Conservation (phyloP, 2,888 invertebrate genomes). For the Drosophila neoperkinsi region DNA sequence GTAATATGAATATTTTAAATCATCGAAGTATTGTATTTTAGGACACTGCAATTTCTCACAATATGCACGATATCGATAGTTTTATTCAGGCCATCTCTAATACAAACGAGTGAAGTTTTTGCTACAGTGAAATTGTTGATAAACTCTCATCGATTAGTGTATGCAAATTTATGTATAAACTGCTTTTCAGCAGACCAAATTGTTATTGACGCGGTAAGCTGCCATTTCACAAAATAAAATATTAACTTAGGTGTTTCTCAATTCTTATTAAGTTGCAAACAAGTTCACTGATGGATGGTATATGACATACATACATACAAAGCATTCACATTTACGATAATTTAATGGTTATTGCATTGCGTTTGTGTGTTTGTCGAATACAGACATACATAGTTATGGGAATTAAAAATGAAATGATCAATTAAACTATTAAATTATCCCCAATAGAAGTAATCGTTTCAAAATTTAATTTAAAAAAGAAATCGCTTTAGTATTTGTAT, state of each 20-base stretch:
- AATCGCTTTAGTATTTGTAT: conserved; percentile 2
- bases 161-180: not conserved
- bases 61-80: conserved; percentile 21
- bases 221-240: too few species aligned
- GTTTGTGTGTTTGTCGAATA: not conserved
- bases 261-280: not conserved
- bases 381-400: not conserved
- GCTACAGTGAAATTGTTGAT: conserved; percentile 4
- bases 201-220: conserved; percentile 16
- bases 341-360: not conserved
- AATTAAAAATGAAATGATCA: not conserved
- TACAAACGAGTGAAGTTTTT: conserved; percentile 3
- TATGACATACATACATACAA: conserved; percentile 2
- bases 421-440: not conserved
- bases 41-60: not conserved
- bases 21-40: not conserved
- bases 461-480: not conserved
- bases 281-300: conserved; percentile 10
- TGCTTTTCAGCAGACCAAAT: conserved; percentile 18
- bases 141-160: conserved; percentile 1
- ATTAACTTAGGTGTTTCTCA: not conserved
- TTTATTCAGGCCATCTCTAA: conserved; percentile 5
- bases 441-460: not conserved
- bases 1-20: conserved; percentile 9
- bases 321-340: not conserved